Percentiles rank a stretch among this genome's conserved stretches.
These are phyloP conservation scores for Eledona agricola DNA, from an alignment of 2,888 invertebrate genomes.

Conservation along the genomic window DNA sequence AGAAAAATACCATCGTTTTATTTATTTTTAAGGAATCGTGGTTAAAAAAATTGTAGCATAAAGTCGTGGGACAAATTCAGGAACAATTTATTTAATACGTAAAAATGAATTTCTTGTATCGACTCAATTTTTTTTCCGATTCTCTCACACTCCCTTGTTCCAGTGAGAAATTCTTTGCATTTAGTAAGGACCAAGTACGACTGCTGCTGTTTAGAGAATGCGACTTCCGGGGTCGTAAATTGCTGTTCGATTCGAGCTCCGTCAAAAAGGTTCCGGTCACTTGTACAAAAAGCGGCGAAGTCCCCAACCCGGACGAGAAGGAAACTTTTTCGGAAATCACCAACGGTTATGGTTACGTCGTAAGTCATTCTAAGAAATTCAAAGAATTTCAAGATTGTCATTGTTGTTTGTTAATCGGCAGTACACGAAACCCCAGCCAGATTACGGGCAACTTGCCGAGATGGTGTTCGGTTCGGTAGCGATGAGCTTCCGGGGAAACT, in stretches of 20 bases:
- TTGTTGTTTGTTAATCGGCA: conserved; percentile 53
- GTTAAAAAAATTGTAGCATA: no score
- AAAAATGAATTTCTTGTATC: background rate
- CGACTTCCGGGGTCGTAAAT: conserved; percentile 80
- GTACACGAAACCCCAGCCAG: conserved; percentile 73
- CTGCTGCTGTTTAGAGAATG: conserved; percentile 87
- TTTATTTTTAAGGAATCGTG: no score
- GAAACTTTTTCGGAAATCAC: conserved; percentile 69
- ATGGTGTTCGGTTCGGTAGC: conserved; percentile 93
- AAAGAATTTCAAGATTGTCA: background rate
- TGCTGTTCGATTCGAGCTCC: conserved; percentile 83
- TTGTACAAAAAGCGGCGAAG: conserved; percentile 29
- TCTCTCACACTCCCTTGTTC: conserved; percentile 43
- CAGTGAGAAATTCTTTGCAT: conserved; percentile 68
- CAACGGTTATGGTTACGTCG: conserved; percentile 73
- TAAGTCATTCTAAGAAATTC: conserved; percentile 57
- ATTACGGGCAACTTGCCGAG: conserved; percentile 82
- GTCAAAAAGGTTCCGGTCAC: conserved; percentile 63
- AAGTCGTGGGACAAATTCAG: no score
- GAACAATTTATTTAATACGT: no score
- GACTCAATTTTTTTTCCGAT: background rate
- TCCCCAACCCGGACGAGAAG: conserved; percentile 15
- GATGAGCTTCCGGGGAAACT: conserved; percentile 86
- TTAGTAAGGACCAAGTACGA: conserved; percentile 78
- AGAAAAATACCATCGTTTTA: background rate